phyloP scores from a whole-genome alignment of 1,140 invertebrate genomes.

The Leptinotarsa texana region DNA sequence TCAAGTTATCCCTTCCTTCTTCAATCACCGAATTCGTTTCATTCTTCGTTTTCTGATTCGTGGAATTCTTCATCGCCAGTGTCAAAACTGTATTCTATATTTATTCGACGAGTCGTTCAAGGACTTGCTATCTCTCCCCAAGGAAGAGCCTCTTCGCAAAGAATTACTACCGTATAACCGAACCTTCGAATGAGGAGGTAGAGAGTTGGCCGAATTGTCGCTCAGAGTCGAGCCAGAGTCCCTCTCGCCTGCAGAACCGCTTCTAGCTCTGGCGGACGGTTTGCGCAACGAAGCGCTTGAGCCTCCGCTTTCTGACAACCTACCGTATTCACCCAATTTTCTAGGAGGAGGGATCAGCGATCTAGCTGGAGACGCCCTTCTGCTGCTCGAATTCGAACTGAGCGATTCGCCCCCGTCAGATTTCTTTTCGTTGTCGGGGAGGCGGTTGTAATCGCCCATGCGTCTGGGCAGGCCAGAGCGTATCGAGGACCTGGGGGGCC shows the following conservation, averaged over 20 bases:
- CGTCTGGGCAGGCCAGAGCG: conserved; percentile 60
- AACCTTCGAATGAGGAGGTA: conserved; percentile 65
- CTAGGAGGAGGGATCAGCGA: conserved; percentile 65
- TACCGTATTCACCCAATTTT: conserved; percentile 63
- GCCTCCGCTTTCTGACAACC: conserved; percentile 61
- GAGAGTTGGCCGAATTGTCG: conserved; percentile 61
- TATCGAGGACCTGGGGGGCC: conserved; percentile 66
- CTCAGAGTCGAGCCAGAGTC: conserved; percentile 62
- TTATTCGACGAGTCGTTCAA: conserved; percentile 60
- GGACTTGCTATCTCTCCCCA: conserved; percentile 61
- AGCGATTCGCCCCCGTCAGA: conserved; percentile 50
- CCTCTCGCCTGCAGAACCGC: conserved; percentile 56
- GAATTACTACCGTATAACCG: conserved; percentile 59
- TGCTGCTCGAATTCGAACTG: conserved; percentile 53
- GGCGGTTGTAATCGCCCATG: conserved; percentile 63
- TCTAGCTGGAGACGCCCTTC: conserved; percentile 60
- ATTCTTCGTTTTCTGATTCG: neutral
- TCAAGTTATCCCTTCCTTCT: too few species aligned
- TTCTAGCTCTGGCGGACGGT: conserved; percentile 55
- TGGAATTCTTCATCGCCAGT: neutral
- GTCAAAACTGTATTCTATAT: conserved; percentile 71
- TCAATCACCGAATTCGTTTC: neutral
- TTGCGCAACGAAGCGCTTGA: conserved; percentile 55
- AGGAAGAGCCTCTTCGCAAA: conserved; percentile 59
- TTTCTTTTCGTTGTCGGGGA: conserved; percentile 51